Evolutionary conservation across 2,797 vertebrate species (phyloP), one percentile per base, ranked within the genome.

Genomic region (Arrhamphus sclerolepis): DNA sequence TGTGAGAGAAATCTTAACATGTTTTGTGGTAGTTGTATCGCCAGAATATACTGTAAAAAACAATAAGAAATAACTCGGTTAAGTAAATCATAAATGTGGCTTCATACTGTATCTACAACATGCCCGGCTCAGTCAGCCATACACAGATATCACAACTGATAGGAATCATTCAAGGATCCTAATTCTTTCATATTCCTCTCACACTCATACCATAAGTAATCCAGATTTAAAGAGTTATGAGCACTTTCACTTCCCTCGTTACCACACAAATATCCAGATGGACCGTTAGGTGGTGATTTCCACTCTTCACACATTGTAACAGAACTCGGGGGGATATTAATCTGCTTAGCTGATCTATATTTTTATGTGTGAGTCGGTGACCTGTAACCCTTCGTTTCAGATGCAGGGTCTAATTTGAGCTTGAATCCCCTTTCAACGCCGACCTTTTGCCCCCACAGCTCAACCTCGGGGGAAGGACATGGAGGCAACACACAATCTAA

Each of bases 401-500:
- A 71, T 40, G 60, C 70, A 13, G 62, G 42, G 46, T 58, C 66
- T 86, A 72, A 87, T 88, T 85, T 81, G 54, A 77, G 77, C 62
- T 72, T 0, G 6, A 56, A 65, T 84, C 74, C 64, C 67, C 38
- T n/a, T 63, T 10, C 17, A 8, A 75, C 19, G 6, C 46, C 61
- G 78, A 77, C 81, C 89, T 88, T 88, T 85, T 66, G 66, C 77
- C 42, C 73, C 66, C 59, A 55, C 48, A 20, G 44, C 77, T 80
- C 76, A 74, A 78, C 86, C 87, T 87, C 56, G 18, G 70, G 82
- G 78, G 80, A 89, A 87, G 87, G 85, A 87, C 82, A 82, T 31
- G 1, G 79, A 78, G 72, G 84, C 81, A 84, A 75, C 78, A 81
- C 82, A 75, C 78, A 80, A 78, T 89, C 76, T 85, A 87, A 90